Base-by-base conservation (phyloP, 2,113 vertebrate genomes). In the Corythornis cristatus region DNA sequence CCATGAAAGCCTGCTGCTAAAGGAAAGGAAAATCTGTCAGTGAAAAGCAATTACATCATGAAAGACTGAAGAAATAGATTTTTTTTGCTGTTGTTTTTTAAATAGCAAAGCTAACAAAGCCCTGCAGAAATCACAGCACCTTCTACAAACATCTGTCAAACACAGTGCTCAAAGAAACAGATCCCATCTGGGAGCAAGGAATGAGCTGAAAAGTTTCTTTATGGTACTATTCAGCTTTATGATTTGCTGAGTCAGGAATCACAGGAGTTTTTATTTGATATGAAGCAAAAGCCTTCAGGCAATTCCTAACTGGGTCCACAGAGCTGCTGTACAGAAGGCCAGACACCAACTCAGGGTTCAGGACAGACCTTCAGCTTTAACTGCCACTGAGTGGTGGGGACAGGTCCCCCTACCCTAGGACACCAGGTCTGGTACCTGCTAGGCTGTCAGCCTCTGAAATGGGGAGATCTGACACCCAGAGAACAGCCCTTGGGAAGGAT, bases 221-320 rank as follows among this genome's bases (percentile, higher is more conserved):
- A 83, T 28, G 56, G 70, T 37, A 31, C 46, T 45, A 14, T 22
- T 70, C 46, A 66, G 29, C 31, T 89, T 81, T 81, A 74, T 19
- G 35, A 33, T 81, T 83, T 96, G 82, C 65, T 67, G 81, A 96
- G 81, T 81, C 74, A 74, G 65, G 43, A 62, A 67, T 71, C 73
- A 86, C 42, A 62, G 28, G 42, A 73, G 26, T 25, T 86, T 88
- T 86, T 60, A 72, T 83, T 77, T 79, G 1, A n/a, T 66, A 80
- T 37, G 45, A 73, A 88, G 60, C 17, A 80, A 83, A 89, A 83
- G 31, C 51, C 82, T 80, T 31, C 37, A 81, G 80, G 48, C 83
- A 86, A 46, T 61, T 86, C 46, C 53, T 56, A 18, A 57, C 6
- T 76, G 71, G 48, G 66, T 83, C 20, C 62, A 74, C 29, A 84